phyloP scores from a whole-genome alignment of 2,888 invertebrate genomes.

The Agrotis ipsilon region DNA sequence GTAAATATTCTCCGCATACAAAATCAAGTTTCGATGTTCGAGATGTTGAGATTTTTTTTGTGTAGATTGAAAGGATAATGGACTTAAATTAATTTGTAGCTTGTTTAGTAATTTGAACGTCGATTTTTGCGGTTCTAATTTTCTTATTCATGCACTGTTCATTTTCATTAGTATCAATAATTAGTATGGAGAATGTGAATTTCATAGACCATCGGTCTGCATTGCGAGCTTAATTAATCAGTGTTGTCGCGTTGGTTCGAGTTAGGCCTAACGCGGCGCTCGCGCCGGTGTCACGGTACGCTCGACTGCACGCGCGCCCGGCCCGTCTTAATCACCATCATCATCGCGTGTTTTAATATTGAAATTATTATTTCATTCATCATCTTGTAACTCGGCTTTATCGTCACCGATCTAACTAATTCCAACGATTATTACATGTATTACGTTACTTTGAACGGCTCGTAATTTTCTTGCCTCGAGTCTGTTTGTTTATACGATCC shows the following conservation, averaged over 20 bases:
- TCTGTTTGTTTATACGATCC: conserved; percentile 86
- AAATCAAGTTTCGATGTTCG: conserved; percentile 82
- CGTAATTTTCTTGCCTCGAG: conserved; percentile 81
- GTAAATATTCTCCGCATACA: conserved; percentile 84
- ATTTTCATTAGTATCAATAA: conserved; percentile 59
- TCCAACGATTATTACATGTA: conserved; percentile 87
- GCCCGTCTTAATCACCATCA: conserved; percentile 81
- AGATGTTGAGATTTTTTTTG: conserved; percentile 74
- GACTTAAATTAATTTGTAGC: conserved; percentile 81
- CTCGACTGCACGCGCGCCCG: conserved; percentile 77
- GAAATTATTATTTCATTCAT: conserved; percentile 89
- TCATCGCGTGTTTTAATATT: conserved; percentile 85
- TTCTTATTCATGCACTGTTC: conserved; percentile 53
- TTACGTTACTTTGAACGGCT: conserved; percentile 86
- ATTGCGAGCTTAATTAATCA: conserved; percentile 84
- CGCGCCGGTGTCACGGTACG: conserved; percentile 80
- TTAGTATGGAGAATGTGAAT: conserved; percentile 63
- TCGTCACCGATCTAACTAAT: conserved; percentile 86
- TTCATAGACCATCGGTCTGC: conserved; percentile 80
- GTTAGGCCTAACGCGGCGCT: conserved; percentile 87
- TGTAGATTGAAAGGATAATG: conserved; percentile 80
- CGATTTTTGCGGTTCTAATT: conserved; percentile 61
- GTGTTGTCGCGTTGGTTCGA: conserved; percentile 78
- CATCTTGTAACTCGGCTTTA: conserved; percentile 81
- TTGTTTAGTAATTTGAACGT: conserved; percentile 72